Conservation (phyloP, 1,140 invertebrate species). For the Coptotermes formosanus region DNA sequence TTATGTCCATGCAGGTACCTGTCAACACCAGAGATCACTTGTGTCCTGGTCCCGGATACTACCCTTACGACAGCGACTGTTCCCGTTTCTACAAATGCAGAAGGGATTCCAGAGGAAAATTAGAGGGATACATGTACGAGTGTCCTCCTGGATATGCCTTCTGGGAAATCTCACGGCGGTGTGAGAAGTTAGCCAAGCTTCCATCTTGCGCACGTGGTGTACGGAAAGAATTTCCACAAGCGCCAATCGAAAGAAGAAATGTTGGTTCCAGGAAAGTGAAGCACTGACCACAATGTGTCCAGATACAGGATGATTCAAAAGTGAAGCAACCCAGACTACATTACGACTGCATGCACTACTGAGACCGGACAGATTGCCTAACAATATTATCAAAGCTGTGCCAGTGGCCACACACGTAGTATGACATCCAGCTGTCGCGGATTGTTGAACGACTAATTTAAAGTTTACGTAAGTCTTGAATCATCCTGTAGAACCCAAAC, state of each 20-base stretch:
- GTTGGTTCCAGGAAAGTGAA: conserved; percentile 19
- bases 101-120: conserved; percentile 46
- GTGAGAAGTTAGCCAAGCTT: conserved; percentile 61
- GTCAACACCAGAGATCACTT: conserved; percentile 54
- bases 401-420: too few relatives aligned
- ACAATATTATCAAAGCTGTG: too few relatives aligned
- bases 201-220: conserved; percentile 51
- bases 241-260: conserved; percentile 20
- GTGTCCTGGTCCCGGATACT: conserved; percentile 68
- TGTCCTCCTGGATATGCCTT: conserved; percentile 74
- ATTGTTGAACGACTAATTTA: too few relatives aligned
- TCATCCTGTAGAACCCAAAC: too few relatives aligned
- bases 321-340: too few relatives aligned
- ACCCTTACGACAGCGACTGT: conserved; percentile 60
- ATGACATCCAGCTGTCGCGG: too few relatives aligned
- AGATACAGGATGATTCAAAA: too few relatives aligned
- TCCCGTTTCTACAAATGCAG: conserved; percentile 72
- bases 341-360: too few relatives aligned
- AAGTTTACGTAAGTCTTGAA: too few relatives aligned
- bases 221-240: not conserved
- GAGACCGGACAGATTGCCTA: too few relatives aligned
- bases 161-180: conserved; percentile 73
- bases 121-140: conserved; percentile 70
- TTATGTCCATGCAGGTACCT: conserved; percentile 57
- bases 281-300: not conserved